Percentiles rank a stretch among this genome's conserved stretches.
Evolutionary conservation across 2,888 invertebrate species (phyloP).

Genomic region (Venustoraphidia nigricollis): DNA sequence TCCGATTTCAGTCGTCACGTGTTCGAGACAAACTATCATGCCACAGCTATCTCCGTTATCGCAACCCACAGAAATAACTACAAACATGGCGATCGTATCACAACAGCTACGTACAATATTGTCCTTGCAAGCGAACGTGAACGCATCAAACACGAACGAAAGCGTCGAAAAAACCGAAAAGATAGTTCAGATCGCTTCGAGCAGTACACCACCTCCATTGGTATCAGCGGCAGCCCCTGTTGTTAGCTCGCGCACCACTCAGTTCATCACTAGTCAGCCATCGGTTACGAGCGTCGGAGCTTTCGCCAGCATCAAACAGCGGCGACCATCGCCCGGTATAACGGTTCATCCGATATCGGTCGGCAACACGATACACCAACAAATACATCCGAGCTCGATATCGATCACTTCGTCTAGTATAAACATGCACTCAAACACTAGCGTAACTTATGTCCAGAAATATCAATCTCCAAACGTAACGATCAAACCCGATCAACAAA

Average conservation of each 20-base stretch:
- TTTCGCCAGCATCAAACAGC: slow-evolving; percentile 1
- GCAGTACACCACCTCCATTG: slow-evolving; percentile 17
- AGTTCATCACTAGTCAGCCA: background rate
- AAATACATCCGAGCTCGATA: slow-evolving; percentile 18
- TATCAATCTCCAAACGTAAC: slow-evolving; percentile 6
- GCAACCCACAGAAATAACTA: slow-evolving; percentile 53
- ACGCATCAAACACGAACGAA: slow-evolving; percentile 34
- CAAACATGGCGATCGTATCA: slow-evolving; percentile 55
- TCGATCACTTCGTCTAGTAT: slow-evolving; percentile 16
- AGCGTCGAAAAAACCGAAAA: slow-evolving; percentile 25
- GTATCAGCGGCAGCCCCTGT: background rate
- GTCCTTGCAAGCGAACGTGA: slow-evolving; percentile 41
- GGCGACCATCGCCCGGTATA: slow-evolving; percentile 13
- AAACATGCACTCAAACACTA: slow-evolving; percentile 9
- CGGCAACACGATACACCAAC: slow-evolving; percentile 7
- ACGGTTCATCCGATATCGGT: slow-evolving; percentile 8
- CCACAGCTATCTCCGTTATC: slow-evolving; percentile 57
- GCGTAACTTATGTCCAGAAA: slow-evolving; percentile 8
- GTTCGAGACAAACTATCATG: slow-evolving; percentile 33
- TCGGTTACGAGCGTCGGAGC: background rate
- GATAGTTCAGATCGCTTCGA: slow-evolving; percentile 19
- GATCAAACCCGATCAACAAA: slow-evolving; percentile 10
- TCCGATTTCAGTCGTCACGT: slow-evolving; percentile 18
- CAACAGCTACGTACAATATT: slow-evolving; percentile 50
- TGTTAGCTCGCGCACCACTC: no score